Evolutionary conservation across 2,888 invertebrate genomes (phyloP).

Genomic region (Eristalis arbustorum): DNA sequence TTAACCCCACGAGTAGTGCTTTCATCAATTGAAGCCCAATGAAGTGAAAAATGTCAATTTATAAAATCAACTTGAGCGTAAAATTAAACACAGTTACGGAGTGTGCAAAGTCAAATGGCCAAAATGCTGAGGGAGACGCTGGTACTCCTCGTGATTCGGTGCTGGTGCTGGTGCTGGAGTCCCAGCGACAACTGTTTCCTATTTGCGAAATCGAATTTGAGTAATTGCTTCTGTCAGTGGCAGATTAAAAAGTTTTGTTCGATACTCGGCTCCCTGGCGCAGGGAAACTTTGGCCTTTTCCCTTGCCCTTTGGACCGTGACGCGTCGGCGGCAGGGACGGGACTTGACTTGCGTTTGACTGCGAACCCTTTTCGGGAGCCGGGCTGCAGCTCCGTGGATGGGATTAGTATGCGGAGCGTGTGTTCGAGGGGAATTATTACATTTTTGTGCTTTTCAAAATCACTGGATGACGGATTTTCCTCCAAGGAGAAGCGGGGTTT

Average conservation of each 20-base stretch:
- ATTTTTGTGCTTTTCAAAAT: not conserved
- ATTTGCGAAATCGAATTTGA: constrained; percentile 68
- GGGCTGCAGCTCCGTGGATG: not conserved
- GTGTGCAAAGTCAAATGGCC: constrained; percentile 49
- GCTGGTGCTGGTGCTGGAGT: not conserved
- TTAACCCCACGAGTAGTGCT: constrained; percentile 58
- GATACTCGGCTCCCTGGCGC: constrained; percentile 18
- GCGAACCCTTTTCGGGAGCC: not conserved
- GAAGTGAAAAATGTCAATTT: constrained; percentile 69
- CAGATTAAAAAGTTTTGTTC: constrained; percentile 68
- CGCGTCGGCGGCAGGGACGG: not conserved
- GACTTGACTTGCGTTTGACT: not conserved
- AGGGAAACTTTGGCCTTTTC: constrained; percentile 43
- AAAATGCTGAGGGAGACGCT: constrained; percentile 50
- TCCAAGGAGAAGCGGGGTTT: not conserved
- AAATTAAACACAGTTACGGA: constrained; percentile 54
- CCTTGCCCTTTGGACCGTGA: not conserved
- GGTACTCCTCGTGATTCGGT: constrained; percentile 28
- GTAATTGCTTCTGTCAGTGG: constrained; percentile 69
- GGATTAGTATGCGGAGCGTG: not conserved
- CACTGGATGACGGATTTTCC: not conserved
- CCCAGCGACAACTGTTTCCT: constrained; percentile 66
- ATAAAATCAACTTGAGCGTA: constrained; percentile 63
- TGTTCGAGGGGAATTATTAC: not conserved
- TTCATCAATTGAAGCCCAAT: constrained; percentile 66